phyloP scores from a whole-genome alignment of 2,888 invertebrate genomes.

The Cephus spinipes region DNA sequence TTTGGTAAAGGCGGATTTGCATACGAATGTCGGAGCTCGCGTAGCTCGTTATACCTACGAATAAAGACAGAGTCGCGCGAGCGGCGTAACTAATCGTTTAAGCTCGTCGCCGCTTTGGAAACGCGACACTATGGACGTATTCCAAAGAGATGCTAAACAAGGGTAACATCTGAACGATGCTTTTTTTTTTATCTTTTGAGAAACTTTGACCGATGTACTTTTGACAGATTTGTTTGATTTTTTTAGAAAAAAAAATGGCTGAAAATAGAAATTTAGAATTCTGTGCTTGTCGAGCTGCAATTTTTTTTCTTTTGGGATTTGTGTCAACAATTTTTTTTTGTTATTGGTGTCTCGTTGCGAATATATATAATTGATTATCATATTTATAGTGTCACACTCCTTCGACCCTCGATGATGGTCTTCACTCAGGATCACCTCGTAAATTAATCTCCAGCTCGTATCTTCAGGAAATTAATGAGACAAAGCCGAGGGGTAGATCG shows the following conservation, averaged over 20 bases:
- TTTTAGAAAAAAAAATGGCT: background rate
- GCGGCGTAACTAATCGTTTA: constrained; percentile 56
- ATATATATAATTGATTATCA: background rate
- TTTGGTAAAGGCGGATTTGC: constrained; percentile 41
- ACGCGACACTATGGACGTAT: background rate
- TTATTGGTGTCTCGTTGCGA: background rate
- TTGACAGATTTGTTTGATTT: background rate
- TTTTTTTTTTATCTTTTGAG: background rate
- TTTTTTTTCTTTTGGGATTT: background rate
- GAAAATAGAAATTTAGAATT: background rate
- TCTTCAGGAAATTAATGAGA: constrained; percentile 23
- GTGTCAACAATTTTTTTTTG: background rate
- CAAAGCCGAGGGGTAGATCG: constrained; percentile 15
- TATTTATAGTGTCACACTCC: background rate
- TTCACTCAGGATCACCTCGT: background rate
- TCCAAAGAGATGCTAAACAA: background rate
- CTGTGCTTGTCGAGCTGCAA: too few relatives aligned
- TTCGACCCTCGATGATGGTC: background rate
- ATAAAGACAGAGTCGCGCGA: constrained; percentile 52
- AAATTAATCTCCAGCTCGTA: constrained; percentile 25
- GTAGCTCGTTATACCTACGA: constrained; percentile 18
- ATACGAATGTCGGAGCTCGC: constrained; percentile 51
- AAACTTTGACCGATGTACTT: background rate
- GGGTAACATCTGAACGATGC: background rate
- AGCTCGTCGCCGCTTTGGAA: constrained; percentile 2